phyloP scores from a whole-genome alignment of 2,888 invertebrate genomes.

The Habroteleia sp. region DNA sequence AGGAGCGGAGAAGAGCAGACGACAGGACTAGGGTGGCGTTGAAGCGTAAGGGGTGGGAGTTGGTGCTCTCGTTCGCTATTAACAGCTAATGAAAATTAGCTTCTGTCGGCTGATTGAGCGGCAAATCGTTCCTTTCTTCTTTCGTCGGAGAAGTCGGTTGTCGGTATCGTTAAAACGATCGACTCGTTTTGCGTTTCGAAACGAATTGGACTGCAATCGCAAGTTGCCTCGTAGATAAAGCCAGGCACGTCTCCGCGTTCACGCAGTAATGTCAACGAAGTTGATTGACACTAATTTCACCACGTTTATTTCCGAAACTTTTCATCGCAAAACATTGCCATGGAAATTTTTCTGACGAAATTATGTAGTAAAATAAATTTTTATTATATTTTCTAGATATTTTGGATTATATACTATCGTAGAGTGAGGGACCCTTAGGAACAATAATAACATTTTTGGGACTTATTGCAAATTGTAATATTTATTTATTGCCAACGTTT shows the following conservation, averaged over 20 bases:
- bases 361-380: too few relatives aligned
- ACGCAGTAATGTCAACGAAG: slow-evolving; percentile 13
- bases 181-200: slow-evolving; percentile 62
- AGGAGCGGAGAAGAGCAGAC: slow-evolving; percentile 62
- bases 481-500: too few relatives aligned
- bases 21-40: slow-evolving; percentile 46
- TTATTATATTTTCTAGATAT: too few relatives aligned
- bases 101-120: slow-evolving; percentile 80
- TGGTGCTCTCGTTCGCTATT: slow-evolving; percentile 71
- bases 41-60: slow-evolving; percentile 61
- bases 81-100: slow-evolving; percentile 81
- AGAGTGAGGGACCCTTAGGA: too few relatives aligned
- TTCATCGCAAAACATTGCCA: too few relatives aligned
- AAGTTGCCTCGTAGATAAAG: slow-evolving; percentile 32
- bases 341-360: too few relatives aligned
- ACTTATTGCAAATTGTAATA: too few relatives aligned
- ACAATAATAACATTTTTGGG: too few relatives aligned
- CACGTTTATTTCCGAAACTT: slow-evolving; percentile 26
- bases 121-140: slow-evolving; percentile 80
- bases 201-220: slow-evolving; percentile 47
- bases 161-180: slow-evolving; percentile 74
- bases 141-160: slow-evolving; percentile 73
- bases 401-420: too few relatives aligned
- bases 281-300: slow-evolving; percentile 23
- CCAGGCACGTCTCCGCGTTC: slow-evolving; percentile 26